Evolutionary conservation across 2,888 invertebrate genomes (phyloP), one percentile per base, ranked within the genome.

Genomic region (Oscheius sp.): DNA sequence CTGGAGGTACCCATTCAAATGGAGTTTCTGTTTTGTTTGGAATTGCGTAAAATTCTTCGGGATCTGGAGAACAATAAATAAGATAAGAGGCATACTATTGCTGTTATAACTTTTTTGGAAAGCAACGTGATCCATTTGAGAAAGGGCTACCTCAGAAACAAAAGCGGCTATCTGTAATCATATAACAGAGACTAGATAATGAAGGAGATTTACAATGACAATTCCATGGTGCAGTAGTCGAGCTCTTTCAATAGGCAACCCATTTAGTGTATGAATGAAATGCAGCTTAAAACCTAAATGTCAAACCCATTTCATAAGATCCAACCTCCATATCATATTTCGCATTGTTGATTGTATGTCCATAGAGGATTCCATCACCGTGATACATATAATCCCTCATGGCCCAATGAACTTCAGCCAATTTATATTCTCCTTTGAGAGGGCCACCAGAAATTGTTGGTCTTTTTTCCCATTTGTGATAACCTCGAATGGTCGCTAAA

Each of bases 301-400:
- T 56, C 33, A 20, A 33, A 9, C 2, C 8, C n/a, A 8, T 14
- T 51, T 51, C 2, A 4, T 9, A 3, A 9, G 30, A 28, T 14
- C 54, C 24, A 22, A 32, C 59, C 59, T 59, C 59, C 8, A 59
- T n/a, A n/a, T 59, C 59, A 28, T 44, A 44, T 44, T 44, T 59
- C 0, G 59, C 59, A 5, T 26, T 26, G 6, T 44, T 28, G 9
- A 59, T 30, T 2, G 59, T 59, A n/a, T 59, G 59, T 17, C 59
- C 59, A 41, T 59, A 59, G 20, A 33, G 32, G 24, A 47, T 20
- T 5, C 47, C 47, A n/a, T n/a, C n/a, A n/a, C n/a, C n/a, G 50
- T 26, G 28, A 9, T n/a, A 8, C n/a, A n/a, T n/a, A n/a, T n/a
- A n/a, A n/a, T n/a, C n/a, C n/a, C n/a, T n/a, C 8, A 47, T 6